phyloP scores from a whole-genome alignment of 2,797 vertebrate species.

The Tragelaphus eurycerus region DNA sequence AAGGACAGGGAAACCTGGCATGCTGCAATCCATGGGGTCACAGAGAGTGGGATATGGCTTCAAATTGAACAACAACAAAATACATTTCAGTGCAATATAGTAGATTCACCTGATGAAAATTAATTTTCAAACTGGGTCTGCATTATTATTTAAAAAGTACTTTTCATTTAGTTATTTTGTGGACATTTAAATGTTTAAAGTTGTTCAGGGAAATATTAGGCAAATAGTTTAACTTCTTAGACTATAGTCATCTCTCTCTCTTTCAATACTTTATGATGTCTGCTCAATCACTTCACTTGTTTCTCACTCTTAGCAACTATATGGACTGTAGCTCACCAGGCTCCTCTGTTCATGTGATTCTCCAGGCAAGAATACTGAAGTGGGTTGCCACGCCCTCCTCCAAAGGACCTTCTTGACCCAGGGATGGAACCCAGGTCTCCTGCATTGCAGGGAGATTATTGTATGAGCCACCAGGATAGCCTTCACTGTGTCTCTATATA shows the following conservation, averaged over 20 bases:
- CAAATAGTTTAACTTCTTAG: neutral
- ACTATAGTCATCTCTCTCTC: neutral
- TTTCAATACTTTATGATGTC: neutral
- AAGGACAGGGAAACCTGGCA: neutral
- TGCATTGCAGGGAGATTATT: neutral
- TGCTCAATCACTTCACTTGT: rapidly evolving
- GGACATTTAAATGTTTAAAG: neutral
- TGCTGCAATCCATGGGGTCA: neutral
- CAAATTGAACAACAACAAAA: neutral
- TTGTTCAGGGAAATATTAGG: neutral
- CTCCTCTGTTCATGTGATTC: neutral
- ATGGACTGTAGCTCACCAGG: neutral
- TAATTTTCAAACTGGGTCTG: neutral
- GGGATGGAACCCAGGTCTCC: rapidly evolving
- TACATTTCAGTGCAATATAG: neutral
- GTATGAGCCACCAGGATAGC: neutral
- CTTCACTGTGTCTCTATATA: neutral
- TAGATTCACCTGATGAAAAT: neutral
- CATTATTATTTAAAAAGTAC: neutral
- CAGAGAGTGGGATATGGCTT: neutral
- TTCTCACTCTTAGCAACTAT: neutral
- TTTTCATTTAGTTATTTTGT: neutral
- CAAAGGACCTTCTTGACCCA: neutral
- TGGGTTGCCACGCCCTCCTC: rapidly evolving
- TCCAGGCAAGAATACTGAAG: neutral